Percentiles rank a stretch among this genome's conserved stretches.
Evolutionary conservation across 2,113 vertebrate species (phyloP).

Genomic region (Nyctibius bracteatus): DNA sequence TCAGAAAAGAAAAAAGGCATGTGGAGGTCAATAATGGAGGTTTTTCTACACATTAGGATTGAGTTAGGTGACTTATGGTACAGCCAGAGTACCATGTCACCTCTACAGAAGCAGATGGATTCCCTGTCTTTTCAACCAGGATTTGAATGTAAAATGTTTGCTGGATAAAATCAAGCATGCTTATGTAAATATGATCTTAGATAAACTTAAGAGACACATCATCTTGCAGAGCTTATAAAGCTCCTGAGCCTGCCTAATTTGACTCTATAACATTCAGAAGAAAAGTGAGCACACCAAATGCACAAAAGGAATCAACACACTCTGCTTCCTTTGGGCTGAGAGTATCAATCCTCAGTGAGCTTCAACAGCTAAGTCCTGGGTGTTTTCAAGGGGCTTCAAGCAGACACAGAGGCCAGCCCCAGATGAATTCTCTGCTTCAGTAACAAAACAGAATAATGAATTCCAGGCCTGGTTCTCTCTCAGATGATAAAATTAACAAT

Average conservation of each 20-base stretch:
- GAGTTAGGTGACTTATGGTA: neutral
- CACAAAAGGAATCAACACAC: neutral
- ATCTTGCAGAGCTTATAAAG: neutral
- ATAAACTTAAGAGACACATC: neutral
- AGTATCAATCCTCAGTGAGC: neutral
- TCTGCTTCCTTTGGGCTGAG: neutral
- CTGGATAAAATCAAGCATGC: neutral
- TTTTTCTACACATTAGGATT: neutral
- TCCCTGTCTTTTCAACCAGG: neutral
- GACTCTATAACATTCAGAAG: neutral
- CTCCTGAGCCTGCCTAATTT: neutral
- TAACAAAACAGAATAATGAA: slow-evolving; percentile 57
- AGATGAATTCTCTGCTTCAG: neutral
- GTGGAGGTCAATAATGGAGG: neutral
- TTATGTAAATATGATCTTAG: neutral
- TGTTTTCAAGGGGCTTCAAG: neutral
- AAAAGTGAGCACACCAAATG: neutral
- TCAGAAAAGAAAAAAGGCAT: neutral
- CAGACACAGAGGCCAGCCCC: neutral
- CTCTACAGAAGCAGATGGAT: neutral
- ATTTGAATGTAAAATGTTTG: neutral
- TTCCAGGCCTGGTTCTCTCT: slow-evolving; percentile 55
- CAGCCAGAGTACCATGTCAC: neutral
- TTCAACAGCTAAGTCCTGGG: neutral
- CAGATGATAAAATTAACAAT: slow-evolving; percentile 61